Conservation (phyloP, 2,797 vertebrate species). For the Hozukius guyotensis region DNA sequence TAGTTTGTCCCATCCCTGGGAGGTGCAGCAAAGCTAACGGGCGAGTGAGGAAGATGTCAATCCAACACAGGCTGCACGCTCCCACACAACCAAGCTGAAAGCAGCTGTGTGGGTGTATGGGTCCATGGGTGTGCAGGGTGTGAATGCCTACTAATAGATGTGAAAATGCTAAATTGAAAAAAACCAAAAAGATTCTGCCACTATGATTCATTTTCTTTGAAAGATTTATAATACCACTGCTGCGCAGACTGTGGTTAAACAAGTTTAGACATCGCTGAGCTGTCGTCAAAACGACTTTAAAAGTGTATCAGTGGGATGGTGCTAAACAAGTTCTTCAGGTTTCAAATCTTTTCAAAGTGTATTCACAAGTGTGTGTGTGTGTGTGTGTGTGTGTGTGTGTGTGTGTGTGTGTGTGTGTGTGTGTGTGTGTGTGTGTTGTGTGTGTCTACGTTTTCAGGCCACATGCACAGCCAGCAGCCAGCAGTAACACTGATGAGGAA, state of each 20-base stretch:
- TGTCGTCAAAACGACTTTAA: not conserved
- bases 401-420: not conserved
- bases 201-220: accelerated
- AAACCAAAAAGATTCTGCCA: not conserved
- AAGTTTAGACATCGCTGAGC: not conserved
- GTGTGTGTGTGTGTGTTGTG: not conserved
- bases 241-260: not conserved
- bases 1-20: no score
- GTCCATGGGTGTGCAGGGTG: no score
- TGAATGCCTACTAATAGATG: no score
- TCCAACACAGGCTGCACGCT: not conserved
- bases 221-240: not conserved
- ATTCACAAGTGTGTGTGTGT: not conserved
- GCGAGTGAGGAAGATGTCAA: not conserved
- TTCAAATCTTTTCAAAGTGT: not conserved
- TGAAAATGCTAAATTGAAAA: no score
- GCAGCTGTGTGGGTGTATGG: no score
- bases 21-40: not conserved
- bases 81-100: no score
- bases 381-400: not conserved
- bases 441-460: not conserved
- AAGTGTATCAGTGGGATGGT: not conserved
- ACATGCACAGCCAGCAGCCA: not conserved
- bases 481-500: not conserved
- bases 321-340: not conserved